Evolutionary conservation across 2,797 vertebrate species (phyloP), one percentile per base, ranked within the genome.

Genomic region (Ibycter americanus): DNA sequence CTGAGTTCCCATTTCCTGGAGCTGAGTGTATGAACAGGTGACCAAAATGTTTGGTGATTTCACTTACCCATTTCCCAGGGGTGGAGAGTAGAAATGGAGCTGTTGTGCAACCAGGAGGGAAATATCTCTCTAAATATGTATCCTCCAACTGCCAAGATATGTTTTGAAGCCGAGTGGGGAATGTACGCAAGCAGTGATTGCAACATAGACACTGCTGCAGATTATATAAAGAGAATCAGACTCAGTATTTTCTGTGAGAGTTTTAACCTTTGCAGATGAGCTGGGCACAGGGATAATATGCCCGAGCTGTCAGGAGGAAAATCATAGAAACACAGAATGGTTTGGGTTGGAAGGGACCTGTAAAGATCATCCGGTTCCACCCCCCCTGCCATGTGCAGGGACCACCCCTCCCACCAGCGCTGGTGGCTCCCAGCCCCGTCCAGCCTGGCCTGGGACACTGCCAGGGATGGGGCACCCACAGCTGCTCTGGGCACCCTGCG

Each of bases 71-170:
- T 74, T 40, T 61, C 81, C 73, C 81, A 49, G 51, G 86, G 65
- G 25, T 27, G 34, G 8, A 31, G 86, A 74, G 77, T 1, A 15
- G 26, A n/a, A 70, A 27, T 0, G 4, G 84, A 56, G 18, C 36
- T 36, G 15, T 72, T 90, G 83, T 65, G 86, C 83, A 94, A 92
- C 27, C 70, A 36, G 79, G 51, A 77, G 27, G 55, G 79, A 31
- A 91, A 54, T 27, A 8, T 32, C 40, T 27, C 47, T 29, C 72
- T 22, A 31, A 74, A 26, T 31, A 15, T 8, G 29, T 7, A 44
- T 71, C 44, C 56, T 90, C 34, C 70, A 49, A 8, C 25, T 79
- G 84, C 83, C 89, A 92, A 84, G 81, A 79, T 23, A 1, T 34
- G 42, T 31, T 79, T n/a, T 56, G 62, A 25, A 65, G 87, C 66